Conservation (phyloP, 2,888 invertebrate genomes). For the Tanytarsus gracilentus region DNA sequence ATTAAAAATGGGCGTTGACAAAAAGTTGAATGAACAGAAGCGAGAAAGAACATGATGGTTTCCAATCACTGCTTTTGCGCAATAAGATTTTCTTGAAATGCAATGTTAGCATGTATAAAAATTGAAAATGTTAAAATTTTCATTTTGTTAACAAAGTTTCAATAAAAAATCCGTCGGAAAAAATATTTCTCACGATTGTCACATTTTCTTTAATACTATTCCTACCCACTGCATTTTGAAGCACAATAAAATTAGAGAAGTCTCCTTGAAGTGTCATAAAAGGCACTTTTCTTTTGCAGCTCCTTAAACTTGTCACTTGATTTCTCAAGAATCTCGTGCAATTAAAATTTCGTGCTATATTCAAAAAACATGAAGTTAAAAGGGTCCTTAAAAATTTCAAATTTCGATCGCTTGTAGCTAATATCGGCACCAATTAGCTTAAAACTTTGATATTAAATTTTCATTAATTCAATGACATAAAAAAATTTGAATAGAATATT, state of each 20-base stretch:
- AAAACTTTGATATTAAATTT: too few species aligned
- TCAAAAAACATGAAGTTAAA: too few species aligned
- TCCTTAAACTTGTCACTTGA: conserved; percentile 2
- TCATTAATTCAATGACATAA: too few species aligned
- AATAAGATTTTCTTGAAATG: background rate
- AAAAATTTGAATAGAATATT: too few species aligned
- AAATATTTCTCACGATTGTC: background rate
- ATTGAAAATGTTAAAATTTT: background rate
- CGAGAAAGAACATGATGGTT: conserved; percentile 8
- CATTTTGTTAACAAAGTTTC: background rate
- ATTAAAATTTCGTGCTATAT: too few species aligned
- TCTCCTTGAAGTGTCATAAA: too few species aligned
- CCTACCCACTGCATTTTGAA: too few species aligned
- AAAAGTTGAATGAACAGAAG: background rate
- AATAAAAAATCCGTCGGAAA: background rate
- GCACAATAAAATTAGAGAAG: too few species aligned
- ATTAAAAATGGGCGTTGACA: background rate
- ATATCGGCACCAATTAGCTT: too few species aligned
- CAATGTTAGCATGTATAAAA: background rate
- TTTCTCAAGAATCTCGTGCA: background rate
- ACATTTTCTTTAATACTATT: background rate
- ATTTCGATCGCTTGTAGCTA: too few species aligned
- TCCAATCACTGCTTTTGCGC: conserved; percentile 10
- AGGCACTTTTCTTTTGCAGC: background rate
- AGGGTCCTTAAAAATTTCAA: too few species aligned